Conservation (phyloP, 2,888 invertebrate genomes). For the Hedya salicella region DNA sequence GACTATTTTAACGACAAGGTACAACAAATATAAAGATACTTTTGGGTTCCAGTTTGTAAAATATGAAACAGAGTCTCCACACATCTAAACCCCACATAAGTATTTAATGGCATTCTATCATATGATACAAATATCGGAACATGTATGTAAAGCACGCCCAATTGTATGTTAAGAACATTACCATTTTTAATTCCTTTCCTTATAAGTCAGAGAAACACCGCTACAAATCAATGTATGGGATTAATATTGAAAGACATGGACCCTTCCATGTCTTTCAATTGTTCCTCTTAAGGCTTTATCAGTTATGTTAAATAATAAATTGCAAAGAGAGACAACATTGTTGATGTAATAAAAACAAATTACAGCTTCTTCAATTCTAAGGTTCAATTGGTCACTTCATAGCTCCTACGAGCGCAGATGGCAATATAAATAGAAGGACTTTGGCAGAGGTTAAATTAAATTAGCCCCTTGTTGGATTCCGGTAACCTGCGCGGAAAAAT, state of each 20-base stretch:
- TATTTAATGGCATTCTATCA: neutral
- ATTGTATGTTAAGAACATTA: neutral
- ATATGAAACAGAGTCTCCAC: conserved; percentile 2
- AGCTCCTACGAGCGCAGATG: conserved; percentile 11
- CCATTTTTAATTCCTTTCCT: conserved; percentile 3
- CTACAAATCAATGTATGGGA: too few relatives aligned
- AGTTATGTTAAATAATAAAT: neutral
- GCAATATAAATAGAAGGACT: conserved; percentile 28
- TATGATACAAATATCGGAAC: neutral
- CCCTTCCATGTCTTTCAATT: too few relatives aligned
- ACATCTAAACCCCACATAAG: conserved; percentile 2
- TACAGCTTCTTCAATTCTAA: conserved; percentile 23
- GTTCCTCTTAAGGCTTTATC: too few relatives aligned
- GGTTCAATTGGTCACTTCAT: conserved; percentile 32
- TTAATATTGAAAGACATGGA: too few relatives aligned
- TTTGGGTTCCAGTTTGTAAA: neutral
- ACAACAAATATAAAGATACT: neutral
- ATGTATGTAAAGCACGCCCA: neutral
- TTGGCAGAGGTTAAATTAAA: conserved; percentile 32
- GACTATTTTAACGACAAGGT: conserved; percentile 1
- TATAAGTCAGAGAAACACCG: neutral
- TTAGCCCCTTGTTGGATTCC: conserved; percentile 29
- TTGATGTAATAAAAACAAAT: conserved; percentile 25
- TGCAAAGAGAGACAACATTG: conserved; percentile 8
- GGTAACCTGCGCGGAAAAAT: conserved; percentile 7